Percentiles rank a stretch among this genome's conserved stretches.
These are phyloP conservation scores for Euglossa dilemma DNA, from an alignment of 1,140 invertebrate species.

Conservation along the genomic window DNA sequence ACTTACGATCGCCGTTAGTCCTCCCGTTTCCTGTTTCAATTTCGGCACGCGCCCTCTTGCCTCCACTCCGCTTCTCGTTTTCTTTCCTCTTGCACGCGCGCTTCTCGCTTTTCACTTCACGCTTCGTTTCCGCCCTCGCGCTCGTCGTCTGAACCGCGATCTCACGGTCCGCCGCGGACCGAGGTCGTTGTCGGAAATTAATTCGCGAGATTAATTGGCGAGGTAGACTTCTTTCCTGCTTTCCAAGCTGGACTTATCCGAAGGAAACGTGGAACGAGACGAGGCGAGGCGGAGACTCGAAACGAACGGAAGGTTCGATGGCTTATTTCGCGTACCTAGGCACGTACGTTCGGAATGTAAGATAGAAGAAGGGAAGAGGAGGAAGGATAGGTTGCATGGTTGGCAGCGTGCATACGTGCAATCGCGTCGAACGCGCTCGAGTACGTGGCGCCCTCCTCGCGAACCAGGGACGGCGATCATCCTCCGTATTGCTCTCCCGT, in stretches of 20 bases:
- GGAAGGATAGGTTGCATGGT: neutral
- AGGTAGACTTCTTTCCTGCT: no score
- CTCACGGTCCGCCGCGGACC: no score
- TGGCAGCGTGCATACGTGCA: conserved; percentile 8
- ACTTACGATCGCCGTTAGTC: conserved; percentile 66
- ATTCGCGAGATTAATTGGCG: no score
- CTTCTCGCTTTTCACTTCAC: no score
- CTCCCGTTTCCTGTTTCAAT: conserved; percentile 67
- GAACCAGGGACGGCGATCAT: conserved; percentile 33
- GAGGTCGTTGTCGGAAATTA: no score
- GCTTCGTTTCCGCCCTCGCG: no score
- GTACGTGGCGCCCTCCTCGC: conserved; percentile 65
- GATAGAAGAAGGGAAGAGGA: neutral
- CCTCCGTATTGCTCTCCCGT: conserved; percentile 49
- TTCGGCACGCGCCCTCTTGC: conserved; percentile 39
- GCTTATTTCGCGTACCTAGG: neutral
- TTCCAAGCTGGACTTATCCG: neutral
- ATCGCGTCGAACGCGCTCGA: conserved; percentile 23
- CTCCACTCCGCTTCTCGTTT: no score
- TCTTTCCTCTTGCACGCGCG: no score
- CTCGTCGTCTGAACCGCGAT: no score
- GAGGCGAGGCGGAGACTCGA: neutral
- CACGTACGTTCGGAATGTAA: neutral
- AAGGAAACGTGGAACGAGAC: no score
- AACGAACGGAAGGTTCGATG: neutral